Evolutionary conservation across 2,888 invertebrate genomes (phyloP).

Genomic region (Andrena dorsata): DNA sequence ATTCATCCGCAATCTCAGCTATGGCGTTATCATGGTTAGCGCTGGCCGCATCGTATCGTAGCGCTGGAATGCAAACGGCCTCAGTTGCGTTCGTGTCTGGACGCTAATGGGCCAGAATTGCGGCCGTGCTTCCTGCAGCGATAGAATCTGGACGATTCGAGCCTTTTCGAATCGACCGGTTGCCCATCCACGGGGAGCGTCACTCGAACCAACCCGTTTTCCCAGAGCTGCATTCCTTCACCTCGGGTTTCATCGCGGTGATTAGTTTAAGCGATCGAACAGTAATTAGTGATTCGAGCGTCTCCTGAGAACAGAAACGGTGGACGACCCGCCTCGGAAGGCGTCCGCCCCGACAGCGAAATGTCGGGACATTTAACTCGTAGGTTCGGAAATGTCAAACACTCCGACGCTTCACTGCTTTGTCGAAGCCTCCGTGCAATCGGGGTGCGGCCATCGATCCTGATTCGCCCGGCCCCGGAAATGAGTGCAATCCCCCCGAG

Average conservation of each 20-base stretch:
- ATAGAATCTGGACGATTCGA: constrained; percentile 22
- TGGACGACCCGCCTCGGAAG: constrained; percentile 26
- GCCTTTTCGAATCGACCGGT: constrained; percentile 21
- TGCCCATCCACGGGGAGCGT: constrained; percentile 16
- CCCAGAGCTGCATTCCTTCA: constrained; percentile 41
- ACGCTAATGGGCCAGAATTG: constrained; percentile 28
- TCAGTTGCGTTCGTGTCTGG: not conserved
- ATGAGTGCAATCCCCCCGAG: constrained; percentile 2
- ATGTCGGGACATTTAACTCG: constrained; percentile 66
- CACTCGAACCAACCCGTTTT: constrained; percentile 2
- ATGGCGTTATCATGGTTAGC: constrained; percentile 10
- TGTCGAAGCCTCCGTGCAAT: not conserved
- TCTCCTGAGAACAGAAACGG: constrained; percentile 37
- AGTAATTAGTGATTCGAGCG: constrained; percentile 55
- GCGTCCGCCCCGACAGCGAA: constrained; percentile 51
- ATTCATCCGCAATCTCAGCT: constrained; percentile 24
- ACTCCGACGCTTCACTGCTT: constrained; percentile 63
- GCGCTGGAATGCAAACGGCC: constrained; percentile 24
- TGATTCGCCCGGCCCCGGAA: constrained; percentile 20
- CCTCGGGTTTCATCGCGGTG: constrained; percentile 49
- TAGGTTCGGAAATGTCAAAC: constrained; percentile 64
- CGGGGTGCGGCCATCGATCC: constrained; percentile 29
- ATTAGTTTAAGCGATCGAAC: constrained; percentile 63
- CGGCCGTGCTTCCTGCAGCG: constrained; percentile 3
- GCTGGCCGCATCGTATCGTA: constrained; percentile 8